These are phyloP conservation scores for Thumatha senex DNA, from an alignment of 2,888 invertebrate genomes.

Conservation along the genomic window DNA sequence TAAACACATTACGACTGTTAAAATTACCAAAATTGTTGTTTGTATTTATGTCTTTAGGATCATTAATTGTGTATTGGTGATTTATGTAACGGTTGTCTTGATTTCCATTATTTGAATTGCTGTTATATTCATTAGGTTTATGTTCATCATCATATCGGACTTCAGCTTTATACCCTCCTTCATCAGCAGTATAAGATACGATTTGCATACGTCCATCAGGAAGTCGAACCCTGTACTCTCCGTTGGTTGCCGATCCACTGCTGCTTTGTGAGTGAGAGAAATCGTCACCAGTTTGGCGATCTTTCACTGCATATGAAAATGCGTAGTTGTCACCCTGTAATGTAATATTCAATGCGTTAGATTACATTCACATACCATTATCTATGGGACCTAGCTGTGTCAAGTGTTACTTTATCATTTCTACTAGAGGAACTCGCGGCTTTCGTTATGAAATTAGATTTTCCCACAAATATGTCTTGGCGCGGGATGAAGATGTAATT, in stretches of 20 bases:
- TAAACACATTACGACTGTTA: conserved; percentile 9
- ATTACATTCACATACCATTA: too few relatives aligned
- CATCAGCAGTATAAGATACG: conserved; percentile 86
- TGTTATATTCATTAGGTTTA: conserved; percentile 37
- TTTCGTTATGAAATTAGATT: too few relatives aligned
- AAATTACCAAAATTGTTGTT: neutral
- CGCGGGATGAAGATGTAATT: too few relatives aligned
- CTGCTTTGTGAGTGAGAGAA: conserved; percentile 87
- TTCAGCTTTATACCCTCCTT: conserved; percentile 86
- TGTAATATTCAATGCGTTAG: neutral
- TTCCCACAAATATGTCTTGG: too few relatives aligned
- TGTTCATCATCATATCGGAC: conserved; percentile 79
- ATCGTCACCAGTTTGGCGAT: conserved; percentile 85
- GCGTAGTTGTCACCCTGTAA: conserved; percentile 83
- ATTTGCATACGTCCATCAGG: conserved; percentile 87
- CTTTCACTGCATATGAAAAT: conserved; percentile 86
- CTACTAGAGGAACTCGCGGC: too few relatives aligned
- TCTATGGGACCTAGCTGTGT: too few relatives aligned
- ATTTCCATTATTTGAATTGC: conserved; percentile 30
- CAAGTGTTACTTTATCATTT: neutral
- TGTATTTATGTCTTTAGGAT: neutral
- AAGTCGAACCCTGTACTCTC: conserved; percentile 87
- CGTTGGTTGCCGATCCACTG: conserved; percentile 85
- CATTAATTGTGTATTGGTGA: conserved; percentile 6
- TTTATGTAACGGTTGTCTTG: conserved; percentile 6